Evolutionary conservation across 92 coral and sea anemone genomes (phyloP).

Genomic region (Siderastrea siderea): DNA sequence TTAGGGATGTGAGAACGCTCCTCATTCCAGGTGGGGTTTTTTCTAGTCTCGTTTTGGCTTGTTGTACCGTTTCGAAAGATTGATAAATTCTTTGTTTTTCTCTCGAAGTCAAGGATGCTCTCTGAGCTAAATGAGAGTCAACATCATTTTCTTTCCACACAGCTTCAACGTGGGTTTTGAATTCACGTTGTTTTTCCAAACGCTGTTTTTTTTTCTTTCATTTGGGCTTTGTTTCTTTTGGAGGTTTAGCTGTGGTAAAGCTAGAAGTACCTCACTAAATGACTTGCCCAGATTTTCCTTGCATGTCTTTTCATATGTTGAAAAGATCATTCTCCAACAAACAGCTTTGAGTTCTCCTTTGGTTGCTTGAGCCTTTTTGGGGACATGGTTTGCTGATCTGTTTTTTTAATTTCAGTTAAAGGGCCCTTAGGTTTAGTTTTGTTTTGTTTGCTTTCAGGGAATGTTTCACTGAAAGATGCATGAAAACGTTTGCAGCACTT

Average conservation of each 20-base stretch:
- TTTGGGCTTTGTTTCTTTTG: slow-evolving; percentile 43
- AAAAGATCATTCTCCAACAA: slow-evolving; percentile 55
- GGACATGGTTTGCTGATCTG: slow-evolving; percentile 25
- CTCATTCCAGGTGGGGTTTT: slow-evolving; percentile 26
- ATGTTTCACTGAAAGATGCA: slow-evolving; percentile 21
- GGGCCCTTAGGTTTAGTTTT: slow-evolving; percentile 26
- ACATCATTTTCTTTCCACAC: slow-evolving; percentile 35
- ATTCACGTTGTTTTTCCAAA: slow-evolving; percentile 26
- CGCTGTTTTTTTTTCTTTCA: slow-evolving; percentile 33
- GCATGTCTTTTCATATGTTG: slow-evolving; percentile 10
- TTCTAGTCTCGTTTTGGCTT: slow-evolving; percentile 43
- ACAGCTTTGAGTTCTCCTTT: slow-evolving; percentile 37
- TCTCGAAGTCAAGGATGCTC: slow-evolving; percentile 31
- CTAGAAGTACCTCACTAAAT: neutral
- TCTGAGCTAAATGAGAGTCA: slow-evolving; percentile 40
- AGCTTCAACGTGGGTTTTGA: slow-evolving; percentile 40
- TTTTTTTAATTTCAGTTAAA: slow-evolving; percentile 13
- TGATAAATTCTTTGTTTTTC: slow-evolving; percentile 22
- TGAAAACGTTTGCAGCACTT: slow-evolving; percentile 40
- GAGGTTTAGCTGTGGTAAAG: slow-evolving; percentile 39
- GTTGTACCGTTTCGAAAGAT: slow-evolving; percentile 32
- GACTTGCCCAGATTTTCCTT: too few species aligned
- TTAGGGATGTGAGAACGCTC: slow-evolving; percentile 47
- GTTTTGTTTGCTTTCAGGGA: slow-evolving; percentile 50
- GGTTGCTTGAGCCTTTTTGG: slow-evolving; percentile 46